phyloP scores from a whole-genome alignment of 2,113 vertebrate species.

The Oncorhynchus clarkii region DNA sequence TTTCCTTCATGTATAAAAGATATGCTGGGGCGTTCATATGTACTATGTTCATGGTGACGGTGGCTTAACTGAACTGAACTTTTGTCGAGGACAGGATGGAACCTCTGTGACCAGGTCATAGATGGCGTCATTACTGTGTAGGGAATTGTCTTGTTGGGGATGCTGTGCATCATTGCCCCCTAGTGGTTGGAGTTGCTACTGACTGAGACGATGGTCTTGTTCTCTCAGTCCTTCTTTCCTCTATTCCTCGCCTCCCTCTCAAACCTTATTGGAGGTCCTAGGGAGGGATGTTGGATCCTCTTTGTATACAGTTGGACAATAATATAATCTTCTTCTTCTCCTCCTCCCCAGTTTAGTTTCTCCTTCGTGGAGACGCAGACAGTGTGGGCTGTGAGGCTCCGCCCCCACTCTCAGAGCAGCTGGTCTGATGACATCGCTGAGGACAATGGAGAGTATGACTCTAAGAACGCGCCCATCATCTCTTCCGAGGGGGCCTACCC shows the following conservation, averaged over 20 bases:
- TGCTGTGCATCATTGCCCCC: conserved; percentile 35
- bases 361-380: conserved; percentile 83
- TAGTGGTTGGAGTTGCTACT: conserved; percentile 30
- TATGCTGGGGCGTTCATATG: not conserved
- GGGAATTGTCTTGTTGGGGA: not conserved
- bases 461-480: conserved; percentile 41
- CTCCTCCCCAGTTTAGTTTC: conserved; percentile 76
- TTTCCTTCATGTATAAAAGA: no score
- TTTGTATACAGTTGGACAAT: no score
- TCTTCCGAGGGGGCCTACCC: conserved; percentile 66
- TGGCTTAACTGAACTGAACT: not conserved
- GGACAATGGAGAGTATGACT: conserved; percentile 31
- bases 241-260: not conserved
- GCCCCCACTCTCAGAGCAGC: conserved; percentile 37
- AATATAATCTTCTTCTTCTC: not conserved
- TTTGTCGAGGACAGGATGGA: not conserved
- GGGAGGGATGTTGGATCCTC: no score
- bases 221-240: not conserved
- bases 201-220: not conserved
- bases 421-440: conserved; percentile 34
- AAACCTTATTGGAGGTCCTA: no score
- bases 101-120: not conserved
- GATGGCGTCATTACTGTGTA: not conserved
- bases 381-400: conserved; percentile 77
- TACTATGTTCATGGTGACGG: not conserved